These are phyloP conservation scores for Euclidia mi DNA, from an alignment of 2,888 invertebrate species.

Conservation along the genomic window DNA sequence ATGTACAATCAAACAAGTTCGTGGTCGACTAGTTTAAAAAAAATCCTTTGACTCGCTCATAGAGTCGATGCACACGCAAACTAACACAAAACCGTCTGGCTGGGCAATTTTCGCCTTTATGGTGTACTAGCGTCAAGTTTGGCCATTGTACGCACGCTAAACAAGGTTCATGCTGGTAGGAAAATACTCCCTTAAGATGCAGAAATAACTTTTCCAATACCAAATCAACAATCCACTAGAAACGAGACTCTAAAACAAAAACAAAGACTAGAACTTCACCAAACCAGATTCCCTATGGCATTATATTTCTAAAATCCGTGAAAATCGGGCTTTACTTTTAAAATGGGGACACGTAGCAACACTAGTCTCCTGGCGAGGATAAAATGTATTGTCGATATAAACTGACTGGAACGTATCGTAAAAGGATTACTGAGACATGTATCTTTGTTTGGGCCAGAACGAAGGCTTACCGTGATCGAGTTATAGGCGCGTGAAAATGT, in stretches of 20 bases:
- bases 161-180: too few relatives aligned
- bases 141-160: too few relatives aligned
- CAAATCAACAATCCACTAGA: too few relatives aligned
- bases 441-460: conserved; percentile 68
- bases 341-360: conserved; percentile 31
- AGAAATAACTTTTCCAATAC: too few relatives aligned
- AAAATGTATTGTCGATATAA: conserved; percentile 70
- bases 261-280: background rate
- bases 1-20: too few relatives aligned
- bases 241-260: background rate
- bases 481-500: conserved; percentile 44
- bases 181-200: too few relatives aligned
- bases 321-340: conserved; percentile 23
- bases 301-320: conserved; percentile 17
- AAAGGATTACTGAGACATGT: conserved; percentile 66
- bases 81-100: too few relatives aligned
- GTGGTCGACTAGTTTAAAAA: too few relatives aligned
- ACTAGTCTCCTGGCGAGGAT: conserved; percentile 49
- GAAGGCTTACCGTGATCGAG: conserved; percentile 40
- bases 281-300: background rate
- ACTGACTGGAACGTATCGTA: conserved; percentile 56
- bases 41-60: too few relatives aligned
- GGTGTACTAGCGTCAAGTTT: too few relatives aligned
- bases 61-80: too few relatives aligned
- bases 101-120: too few relatives aligned